phyloP scores from a whole-genome alignment of 2,113 vertebrate genomes.

The Neolamprologus falcicula region DNA sequence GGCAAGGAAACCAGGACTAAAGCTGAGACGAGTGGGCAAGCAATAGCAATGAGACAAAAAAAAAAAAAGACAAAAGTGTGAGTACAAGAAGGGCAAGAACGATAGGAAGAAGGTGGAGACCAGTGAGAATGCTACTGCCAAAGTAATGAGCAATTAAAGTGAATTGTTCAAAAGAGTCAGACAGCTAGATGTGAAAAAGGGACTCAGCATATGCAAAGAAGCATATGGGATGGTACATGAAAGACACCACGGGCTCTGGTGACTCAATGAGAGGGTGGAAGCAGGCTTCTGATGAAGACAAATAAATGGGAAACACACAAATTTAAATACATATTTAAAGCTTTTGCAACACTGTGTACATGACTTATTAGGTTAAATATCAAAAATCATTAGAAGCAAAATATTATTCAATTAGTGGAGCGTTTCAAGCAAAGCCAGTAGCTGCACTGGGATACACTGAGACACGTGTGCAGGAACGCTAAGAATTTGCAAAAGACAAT shows the following conservation, averaged over 20 bases:
- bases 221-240: background rate
- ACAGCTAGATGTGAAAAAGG: slow-evolving; percentile 21
- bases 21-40: background rate
- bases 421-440: background rate
- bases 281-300: background rate
- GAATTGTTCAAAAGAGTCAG: slow-evolving; percentile 22
- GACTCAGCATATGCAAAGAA: slow-evolving; percentile 21
- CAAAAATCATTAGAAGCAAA: background rate
- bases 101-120: background rate
- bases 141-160: slow-evolving; percentile 40
- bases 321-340: background rate
- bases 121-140: background rate
- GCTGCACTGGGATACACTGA: background rate
- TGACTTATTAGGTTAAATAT: background rate
- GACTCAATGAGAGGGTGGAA: background rate
- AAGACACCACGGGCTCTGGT: background rate
- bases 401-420: background rate
- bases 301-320: background rate
- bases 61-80: background rate
- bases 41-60: background rate
- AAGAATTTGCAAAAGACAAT: background rate
- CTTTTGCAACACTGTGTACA: background rate
- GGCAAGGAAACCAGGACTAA: slow-evolving; percentile 1
- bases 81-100: background rate
- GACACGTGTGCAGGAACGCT: background rate